A percentile compares a stretch with the other conserved stretches of the same genome.
Evolutionary conservation across 1,140 invertebrate genomes (phyloP).

Genomic region (Hesperophylax magnus): DNA sequence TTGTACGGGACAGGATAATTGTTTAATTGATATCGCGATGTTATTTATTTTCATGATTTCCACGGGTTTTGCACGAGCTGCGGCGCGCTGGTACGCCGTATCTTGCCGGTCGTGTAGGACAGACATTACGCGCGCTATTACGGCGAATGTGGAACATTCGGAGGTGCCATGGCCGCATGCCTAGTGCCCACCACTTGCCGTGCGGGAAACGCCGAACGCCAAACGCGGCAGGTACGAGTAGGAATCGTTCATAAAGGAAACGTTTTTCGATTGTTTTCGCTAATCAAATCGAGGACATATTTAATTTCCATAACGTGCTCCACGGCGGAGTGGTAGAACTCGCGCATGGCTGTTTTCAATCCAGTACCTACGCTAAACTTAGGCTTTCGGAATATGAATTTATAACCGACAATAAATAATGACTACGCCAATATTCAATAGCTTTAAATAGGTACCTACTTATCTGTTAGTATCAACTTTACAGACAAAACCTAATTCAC

Average conservation of each 20-base stretch:
- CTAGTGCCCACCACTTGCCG: no score
- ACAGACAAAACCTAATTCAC: no score
- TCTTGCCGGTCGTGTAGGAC: background rate
- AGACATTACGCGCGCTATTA: slow-evolving; percentile 29
- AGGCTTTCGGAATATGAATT: no score
- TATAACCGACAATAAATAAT: no score
- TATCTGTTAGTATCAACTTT: no score
- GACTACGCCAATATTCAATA: no score
- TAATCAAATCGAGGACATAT: no score
- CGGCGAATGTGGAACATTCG: slow-evolving; percentile 33
- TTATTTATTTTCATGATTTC: slow-evolving; percentile 59
- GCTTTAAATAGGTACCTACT: no score
- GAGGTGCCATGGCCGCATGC: background rate
- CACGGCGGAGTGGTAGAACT: background rate
- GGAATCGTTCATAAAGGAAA: background rate
- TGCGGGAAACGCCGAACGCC: background rate
- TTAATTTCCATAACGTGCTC: no score
- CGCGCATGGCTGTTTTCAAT: no score
- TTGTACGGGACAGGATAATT: slow-evolving; percentile 59
- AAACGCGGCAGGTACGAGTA: background rate
- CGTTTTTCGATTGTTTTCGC: slow-evolving; percentile 6
- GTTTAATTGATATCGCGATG: slow-evolving; percentile 59
- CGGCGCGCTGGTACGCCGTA: background rate
- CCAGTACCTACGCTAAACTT: no score
- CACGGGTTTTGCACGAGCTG: slow-evolving; percentile 56